phyloP scores from a whole-genome alignment of 2,797 vertebrate genomes.

The Lithobates pipiens region DNA sequence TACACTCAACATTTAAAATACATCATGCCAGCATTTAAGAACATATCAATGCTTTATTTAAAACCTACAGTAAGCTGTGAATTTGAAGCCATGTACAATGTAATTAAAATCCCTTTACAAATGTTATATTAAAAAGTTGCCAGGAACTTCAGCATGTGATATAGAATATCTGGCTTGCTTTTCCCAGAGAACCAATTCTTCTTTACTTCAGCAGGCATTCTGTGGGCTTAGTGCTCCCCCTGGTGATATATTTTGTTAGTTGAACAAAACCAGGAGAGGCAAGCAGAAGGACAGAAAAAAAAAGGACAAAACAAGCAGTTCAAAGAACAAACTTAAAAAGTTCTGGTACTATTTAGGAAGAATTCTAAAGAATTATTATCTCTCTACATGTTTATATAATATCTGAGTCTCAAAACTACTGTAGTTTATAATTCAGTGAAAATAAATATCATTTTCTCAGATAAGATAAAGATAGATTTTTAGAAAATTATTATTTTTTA shows the following conservation, averaged over 20 bases:
- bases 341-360: no score
- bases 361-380: no score
- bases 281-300: neutral
- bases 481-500: no score
- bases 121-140: neutral
- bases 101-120: neutral
- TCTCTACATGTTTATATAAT: no score
- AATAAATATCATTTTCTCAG: no score
- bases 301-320: neutral
- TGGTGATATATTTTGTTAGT: conserved; percentile 35
- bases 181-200: conserved; percentile 1
- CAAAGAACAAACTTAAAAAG: no score
- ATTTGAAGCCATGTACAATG: neutral
- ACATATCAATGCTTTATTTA: neutral
- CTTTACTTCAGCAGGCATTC: conserved; percentile 25
- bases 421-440: no score
- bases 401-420: no score
- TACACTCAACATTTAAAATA: no score
- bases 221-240: conserved; percentile 45
- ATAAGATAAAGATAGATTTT: no score
- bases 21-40: neutral
- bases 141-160: neutral
- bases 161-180: conserved; percentile 1
- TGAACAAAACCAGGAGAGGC: neutral
- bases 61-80: no score